phyloP scores from a whole-genome alignment of 2,888 invertebrate species.

The Tricholauxania praeusta region DNA sequence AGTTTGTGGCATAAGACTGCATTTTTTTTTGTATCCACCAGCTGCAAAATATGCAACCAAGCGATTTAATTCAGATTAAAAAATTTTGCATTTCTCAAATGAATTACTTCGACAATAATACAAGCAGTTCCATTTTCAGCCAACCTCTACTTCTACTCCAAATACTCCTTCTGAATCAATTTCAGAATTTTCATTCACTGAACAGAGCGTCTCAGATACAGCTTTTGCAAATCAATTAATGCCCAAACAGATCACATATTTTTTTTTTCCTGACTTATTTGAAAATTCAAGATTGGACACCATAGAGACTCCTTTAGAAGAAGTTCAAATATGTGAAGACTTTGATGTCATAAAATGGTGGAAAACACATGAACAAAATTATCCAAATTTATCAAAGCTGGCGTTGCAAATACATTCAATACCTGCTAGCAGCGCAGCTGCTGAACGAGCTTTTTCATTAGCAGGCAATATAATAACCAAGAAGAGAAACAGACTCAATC shows the following conservation, averaged over 20 bases:
- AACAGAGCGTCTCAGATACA: too few species aligned
- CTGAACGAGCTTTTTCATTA: slow-evolving; percentile 40
- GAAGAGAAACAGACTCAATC: slow-evolving; percentile 37
- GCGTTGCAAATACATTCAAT: slow-evolving; percentile 8
- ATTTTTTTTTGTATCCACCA: slow-evolving; percentile 37
- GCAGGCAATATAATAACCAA: slow-evolving; percentile 43
- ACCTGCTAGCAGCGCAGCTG: slow-evolving; percentile 43
- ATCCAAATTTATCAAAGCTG: too few species aligned
- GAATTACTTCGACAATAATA: not conserved
- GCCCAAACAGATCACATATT: too few species aligned
- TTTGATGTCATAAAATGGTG: too few species aligned
- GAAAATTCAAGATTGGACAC: too few species aligned
- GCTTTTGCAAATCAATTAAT: too few species aligned
- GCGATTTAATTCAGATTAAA: slow-evolving; percentile 21
- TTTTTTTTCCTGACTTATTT: too few species aligned
- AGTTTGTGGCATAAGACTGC: slow-evolving; percentile 32
- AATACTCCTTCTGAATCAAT: not conserved
- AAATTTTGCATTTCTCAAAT: not conserved
- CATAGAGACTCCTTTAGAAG: too few species aligned
- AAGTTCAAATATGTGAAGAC: too few species aligned
- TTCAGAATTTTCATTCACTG: too few species aligned
- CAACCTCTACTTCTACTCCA: not conserved
- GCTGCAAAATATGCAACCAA: slow-evolving; percentile 28
- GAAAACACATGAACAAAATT: too few species aligned
- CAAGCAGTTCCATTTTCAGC: not conserved